These are phyloP conservation scores for Hydractinia echinata DNA, from an alignment of 30 jellyfish, hydroid and myxozoan genomes.

Conservation along the genomic window DNA sequence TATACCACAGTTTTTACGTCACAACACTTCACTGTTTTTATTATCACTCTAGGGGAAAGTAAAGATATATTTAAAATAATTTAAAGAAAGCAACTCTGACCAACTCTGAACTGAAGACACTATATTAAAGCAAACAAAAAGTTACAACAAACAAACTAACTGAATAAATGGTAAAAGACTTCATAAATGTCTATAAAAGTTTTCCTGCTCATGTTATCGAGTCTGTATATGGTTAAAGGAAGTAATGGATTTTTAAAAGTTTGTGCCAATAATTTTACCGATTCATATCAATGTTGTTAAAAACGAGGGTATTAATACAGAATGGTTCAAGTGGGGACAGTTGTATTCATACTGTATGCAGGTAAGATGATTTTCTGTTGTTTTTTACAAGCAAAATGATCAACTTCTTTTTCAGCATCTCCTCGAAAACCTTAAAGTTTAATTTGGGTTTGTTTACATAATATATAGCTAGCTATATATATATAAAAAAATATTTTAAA, in stretches of 20 bases:
- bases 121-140: too few species aligned
- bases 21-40: too few species aligned
- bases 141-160: too few species aligned
- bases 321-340: conserved; percentile 17
- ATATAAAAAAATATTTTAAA: neutral
- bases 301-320: neutral
- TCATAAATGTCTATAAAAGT: too few species aligned
- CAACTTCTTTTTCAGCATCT: neutral
- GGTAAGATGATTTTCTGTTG: neutral
- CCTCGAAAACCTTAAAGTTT: neutral
- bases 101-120: too few species aligned
- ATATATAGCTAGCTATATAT: neutral
- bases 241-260: conserved; percentile 6
- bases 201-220: too few species aligned
- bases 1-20: too few species aligned
- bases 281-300: neutral
- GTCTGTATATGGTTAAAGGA: too few species aligned
- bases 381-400: neutral
- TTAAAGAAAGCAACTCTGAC: too few species aligned
- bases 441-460: neutral
- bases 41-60: too few species aligned
- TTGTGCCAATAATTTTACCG: neutral
- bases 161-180: too few species aligned
- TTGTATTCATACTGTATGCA: conserved; percentile 9
- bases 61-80: too few species aligned